Conservation (phyloP, 2,888 invertebrate genomes). For the Crepidodera aurea region DNA sequence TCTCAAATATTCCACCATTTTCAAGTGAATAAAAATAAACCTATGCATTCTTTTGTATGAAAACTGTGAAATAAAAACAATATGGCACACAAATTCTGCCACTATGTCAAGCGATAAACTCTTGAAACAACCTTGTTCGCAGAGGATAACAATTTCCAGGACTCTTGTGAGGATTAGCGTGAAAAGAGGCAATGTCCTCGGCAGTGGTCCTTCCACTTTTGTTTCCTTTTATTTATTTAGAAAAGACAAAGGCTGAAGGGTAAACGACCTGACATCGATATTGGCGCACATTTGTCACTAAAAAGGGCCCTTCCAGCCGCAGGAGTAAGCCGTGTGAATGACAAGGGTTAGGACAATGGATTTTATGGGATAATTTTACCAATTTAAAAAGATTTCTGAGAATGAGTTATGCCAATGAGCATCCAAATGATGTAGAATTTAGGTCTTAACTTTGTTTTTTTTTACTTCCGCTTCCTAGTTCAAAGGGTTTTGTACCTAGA, state of each 20-base stretch:
- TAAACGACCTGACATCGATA: constrained; percentile 19
- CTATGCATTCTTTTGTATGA: too few species aligned
- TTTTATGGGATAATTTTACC: constrained; percentile 28
- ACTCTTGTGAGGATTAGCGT: constrained; percentile 4
- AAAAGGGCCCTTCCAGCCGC: background rate
- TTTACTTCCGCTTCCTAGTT: constrained; percentile 15
- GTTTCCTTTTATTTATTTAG: constrained; percentile 9
- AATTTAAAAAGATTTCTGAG: constrained; percentile 20
- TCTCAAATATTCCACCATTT: too few species aligned
- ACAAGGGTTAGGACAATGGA: constrained; percentile 28
- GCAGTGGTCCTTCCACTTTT: constrained; percentile 9
- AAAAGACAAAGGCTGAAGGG: constrained; percentile 8
- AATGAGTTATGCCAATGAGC: constrained; percentile 17
- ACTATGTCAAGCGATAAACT: background rate
- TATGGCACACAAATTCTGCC: background rate
- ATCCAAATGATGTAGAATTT: constrained; percentile 6
- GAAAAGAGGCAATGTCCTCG: constrained; percentile 12
- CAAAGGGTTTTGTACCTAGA: too few species aligned
- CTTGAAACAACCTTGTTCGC: background rate
- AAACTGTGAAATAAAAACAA: background rate
- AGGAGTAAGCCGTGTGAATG: constrained; percentile 18
- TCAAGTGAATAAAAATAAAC: too few species aligned
- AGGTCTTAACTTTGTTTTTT: constrained; percentile 3
- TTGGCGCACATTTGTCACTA: constrained; percentile 14
- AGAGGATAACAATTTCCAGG: background rate